phyloP scores from a whole-genome alignment of 2,113 vertebrate genomes.

The Hemiprocne comata region DNA sequence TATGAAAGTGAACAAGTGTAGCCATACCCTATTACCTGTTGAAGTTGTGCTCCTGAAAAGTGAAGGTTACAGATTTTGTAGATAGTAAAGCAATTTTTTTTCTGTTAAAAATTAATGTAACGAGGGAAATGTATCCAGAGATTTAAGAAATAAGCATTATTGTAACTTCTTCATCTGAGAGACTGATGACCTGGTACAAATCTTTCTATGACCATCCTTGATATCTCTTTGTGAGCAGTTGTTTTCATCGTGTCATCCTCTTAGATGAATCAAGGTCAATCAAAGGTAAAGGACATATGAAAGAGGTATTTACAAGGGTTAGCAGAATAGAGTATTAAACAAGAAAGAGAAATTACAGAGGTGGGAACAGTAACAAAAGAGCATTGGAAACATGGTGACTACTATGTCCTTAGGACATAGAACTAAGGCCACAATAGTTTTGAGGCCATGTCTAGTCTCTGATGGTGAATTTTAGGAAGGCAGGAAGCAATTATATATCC shows the following conservation, averaged over 20 bases:
- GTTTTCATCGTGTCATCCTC: not conserved
- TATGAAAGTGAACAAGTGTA: not conserved
- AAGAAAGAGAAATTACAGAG: not conserved
- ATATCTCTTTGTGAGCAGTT: not conserved
- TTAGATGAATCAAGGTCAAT: slow-evolving; percentile 11
- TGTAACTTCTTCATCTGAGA: not conserved
- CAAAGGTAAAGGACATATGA: not conserved
- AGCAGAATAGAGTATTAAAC: not conserved
- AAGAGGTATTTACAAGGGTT: not conserved
- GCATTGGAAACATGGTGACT: not conserved
- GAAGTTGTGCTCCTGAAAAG: not conserved
- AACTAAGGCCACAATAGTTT: not conserved
- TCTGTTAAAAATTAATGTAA: not conserved
- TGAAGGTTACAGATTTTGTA: not conserved
- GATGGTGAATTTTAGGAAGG: not conserved
- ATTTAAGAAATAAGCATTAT: not conserved
- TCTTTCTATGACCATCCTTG: not conserved
- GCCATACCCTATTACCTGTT: not conserved
- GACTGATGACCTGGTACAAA: not conserved
- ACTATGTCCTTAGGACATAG: not conserved
- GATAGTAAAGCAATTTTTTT: not conserved
- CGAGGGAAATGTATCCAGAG: not conserved
- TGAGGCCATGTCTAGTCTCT: not conserved
- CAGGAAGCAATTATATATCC: not conserved
- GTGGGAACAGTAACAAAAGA: not conserved